phyloP scores from a whole-genome alignment of 2,797 vertebrate species.

The Alectoris magna region DNA sequence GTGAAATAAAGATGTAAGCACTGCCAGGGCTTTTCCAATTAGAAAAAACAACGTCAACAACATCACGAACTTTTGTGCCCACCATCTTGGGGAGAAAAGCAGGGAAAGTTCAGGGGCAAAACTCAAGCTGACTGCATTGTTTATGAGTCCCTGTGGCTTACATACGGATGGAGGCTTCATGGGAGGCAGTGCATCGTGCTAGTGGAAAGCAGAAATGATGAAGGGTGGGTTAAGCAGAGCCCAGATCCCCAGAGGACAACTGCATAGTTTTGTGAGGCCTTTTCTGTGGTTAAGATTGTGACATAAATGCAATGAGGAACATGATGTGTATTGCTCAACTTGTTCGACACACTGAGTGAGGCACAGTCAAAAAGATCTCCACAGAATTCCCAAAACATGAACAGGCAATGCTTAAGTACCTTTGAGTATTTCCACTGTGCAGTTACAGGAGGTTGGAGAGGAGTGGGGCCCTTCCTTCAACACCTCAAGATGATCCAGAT shows the following conservation, averaged over 20 bases:
- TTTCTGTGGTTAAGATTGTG: not conserved
- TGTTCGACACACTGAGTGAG: not conserved
- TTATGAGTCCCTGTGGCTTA: not conserved
- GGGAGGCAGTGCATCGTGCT: rapidly evolving
- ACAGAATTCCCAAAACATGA: not conserved
- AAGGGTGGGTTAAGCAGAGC: not conserved
- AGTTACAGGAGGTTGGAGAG: not conserved
- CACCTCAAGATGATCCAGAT: not conserved
- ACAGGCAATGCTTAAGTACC: not conserved
- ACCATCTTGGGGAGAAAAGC: not conserved
- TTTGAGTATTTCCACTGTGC: not conserved
- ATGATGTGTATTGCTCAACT: not conserved
- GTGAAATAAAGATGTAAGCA: not conserved
- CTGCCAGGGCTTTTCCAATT: not conserved
- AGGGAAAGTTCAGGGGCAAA: not conserved
- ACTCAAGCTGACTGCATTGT: not conserved
- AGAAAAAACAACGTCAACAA: not conserved
- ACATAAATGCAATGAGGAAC: not conserved
- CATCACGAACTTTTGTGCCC: not conserved
- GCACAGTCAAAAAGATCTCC: not conserved
- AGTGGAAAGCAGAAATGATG: not conserved
- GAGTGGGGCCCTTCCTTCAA: not conserved
- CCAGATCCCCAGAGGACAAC: not conserved
- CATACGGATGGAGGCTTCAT: no score
- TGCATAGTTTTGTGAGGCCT: not conserved